Evolutionary conservation across 2,113 vertebrate species (phyloP).

Genomic region (Rutilus rutilus): DNA sequence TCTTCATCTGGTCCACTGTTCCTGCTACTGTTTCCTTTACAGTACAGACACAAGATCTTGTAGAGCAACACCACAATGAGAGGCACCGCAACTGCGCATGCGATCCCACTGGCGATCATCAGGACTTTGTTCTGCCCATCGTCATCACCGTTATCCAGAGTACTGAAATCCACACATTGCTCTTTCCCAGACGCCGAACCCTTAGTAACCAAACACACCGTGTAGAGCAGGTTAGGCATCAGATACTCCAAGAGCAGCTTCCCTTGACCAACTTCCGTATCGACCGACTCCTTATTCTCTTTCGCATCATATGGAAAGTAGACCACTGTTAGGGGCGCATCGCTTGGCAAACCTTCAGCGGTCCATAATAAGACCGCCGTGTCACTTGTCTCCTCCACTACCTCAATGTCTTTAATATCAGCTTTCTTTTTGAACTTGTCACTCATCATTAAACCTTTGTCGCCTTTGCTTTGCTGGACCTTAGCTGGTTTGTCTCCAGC

Average conservation of each 20-base stretch:
- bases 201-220: constrained; percentile 88
- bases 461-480: constrained; percentile 56
- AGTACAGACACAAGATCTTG: constrained; percentile 85
- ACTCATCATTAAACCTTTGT: constrained; percentile 68
- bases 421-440: constrained; percentile 72
- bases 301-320: constrained; percentile 89
- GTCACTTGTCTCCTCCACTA: constrained; percentile 82
- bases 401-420: constrained; percentile 78
- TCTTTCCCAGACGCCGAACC: constrained; percentile 78
- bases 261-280: constrained; percentile 79
- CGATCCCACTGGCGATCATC: constrained; percentile 76
- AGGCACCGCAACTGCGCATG: constrained; percentile 80
- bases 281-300: constrained; percentile 80
- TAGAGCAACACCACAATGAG: constrained; percentile 88
- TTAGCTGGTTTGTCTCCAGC: constrained; percentile 68
- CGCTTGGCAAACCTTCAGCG: constrained; percentile 68
- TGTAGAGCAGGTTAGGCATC: constrained; percentile 82
- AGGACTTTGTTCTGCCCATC: constrained; percentile 72
- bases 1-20: constrained; percentile 78
- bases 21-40: constrained; percentile 66
- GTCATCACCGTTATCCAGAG: constrained; percentile 66
- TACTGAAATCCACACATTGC: constrained; percentile 91
- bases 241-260: constrained; percentile 86
- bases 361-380: constrained; percentile 89
- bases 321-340: constrained; percentile 78